A percentile compares a stretch with the other conserved stretches of the same genome.
Evolutionary conservation across 2,797 vertebrate genomes (phyloP).

Genomic region (Lithobates pipiens): DNA sequence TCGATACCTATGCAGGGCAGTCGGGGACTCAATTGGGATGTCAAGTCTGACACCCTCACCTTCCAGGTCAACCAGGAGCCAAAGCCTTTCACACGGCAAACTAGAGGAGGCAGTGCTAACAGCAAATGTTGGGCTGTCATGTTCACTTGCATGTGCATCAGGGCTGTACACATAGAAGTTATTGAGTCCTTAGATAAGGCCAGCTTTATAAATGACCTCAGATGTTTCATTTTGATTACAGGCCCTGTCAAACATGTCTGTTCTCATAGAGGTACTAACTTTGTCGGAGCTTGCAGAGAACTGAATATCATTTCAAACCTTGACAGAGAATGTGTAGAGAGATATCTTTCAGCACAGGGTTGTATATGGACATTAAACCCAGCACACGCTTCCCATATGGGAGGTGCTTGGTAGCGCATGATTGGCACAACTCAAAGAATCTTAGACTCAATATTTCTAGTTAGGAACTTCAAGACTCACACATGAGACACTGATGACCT

Average conservation of each 20-base stretch:
- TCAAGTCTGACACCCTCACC: too few relatives aligned
- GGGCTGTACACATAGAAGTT: background rate
- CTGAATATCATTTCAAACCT: too few relatives aligned
- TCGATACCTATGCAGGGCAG: too few relatives aligned
- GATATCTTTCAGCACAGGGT: background rate
- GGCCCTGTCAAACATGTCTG: background rate
- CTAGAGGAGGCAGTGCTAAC: too few relatives aligned
- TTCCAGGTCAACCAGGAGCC: too few relatives aligned
- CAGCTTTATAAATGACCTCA: background rate
- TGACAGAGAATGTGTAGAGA: background rate
- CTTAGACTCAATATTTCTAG: background rate
- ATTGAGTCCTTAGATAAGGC: background rate
- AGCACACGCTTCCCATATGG: constrained; percentile 24
- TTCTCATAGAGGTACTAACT: background rate
- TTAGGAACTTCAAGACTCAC: background rate
- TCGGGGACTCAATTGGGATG: too few relatives aligned
- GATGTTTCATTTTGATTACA: background rate
- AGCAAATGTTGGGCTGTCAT: too few relatives aligned
- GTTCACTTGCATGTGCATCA: background rate
- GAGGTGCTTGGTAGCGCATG: background rate
- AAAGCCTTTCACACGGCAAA: too few relatives aligned
- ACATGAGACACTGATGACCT: too few relatives aligned
- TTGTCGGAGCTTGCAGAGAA: background rate
- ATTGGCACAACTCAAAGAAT: background rate
- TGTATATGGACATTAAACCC: constrained; percentile 51